phyloP scores from a whole-genome alignment of 2,113 vertebrate genomes.

The Protobothrops mucrosquamatus region DNA sequence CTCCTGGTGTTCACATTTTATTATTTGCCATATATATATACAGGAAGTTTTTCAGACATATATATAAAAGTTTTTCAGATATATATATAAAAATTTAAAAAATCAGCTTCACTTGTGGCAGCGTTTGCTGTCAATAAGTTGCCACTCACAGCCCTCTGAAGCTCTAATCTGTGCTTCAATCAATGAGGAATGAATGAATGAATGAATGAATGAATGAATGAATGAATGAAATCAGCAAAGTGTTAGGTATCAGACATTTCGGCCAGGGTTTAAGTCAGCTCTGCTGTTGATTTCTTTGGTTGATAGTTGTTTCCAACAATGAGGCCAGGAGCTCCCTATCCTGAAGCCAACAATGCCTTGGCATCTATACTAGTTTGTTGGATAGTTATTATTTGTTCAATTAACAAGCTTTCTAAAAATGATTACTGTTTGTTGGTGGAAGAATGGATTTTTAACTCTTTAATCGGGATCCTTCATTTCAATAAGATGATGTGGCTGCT shows the following conservation, averaged over 20 bases:
- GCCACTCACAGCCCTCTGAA: neutral
- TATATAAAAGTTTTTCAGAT: no score
- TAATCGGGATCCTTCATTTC: neutral
- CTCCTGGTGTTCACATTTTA: no score
- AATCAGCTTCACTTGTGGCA: neutral
- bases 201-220: neutral
- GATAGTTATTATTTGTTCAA: neutral
- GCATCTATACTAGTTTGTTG: neutral
- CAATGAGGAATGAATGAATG: neutral
- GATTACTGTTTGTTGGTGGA: neutral
- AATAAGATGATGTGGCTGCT: neutral
- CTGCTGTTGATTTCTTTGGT: neutral
- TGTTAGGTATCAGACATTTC: neutral
- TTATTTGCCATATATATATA: no score
- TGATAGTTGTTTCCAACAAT: neutral
- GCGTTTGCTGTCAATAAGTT: neutral
- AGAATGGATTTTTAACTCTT: neutral
- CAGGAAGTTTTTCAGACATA: no score
- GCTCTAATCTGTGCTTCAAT: neutral
- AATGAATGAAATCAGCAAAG: neutral
- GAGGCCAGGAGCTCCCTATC: neutral
- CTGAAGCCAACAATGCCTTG: neutral
- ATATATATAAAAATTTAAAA: no score
- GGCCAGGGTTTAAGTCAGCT: neutral
- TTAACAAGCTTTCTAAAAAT: neutral